Evolutionary conservation across 2,797 vertebrate genomes (phyloP).

Genomic region (Taenioides sp.): DNA sequence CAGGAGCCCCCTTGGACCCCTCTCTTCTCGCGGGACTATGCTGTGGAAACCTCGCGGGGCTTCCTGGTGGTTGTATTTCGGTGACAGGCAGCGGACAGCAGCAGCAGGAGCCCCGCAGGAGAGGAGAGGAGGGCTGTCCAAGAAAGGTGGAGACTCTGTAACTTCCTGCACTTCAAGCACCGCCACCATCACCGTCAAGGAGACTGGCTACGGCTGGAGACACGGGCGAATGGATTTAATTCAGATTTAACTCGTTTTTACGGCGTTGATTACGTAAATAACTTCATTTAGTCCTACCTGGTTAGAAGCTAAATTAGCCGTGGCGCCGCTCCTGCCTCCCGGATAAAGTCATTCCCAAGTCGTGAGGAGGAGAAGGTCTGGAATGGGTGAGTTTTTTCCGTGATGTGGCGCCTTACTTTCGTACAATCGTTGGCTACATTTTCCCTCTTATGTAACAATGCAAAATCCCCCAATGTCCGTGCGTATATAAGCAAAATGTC

Average conservation of each 20-base stretch:
- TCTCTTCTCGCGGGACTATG: constrained; percentile 71
- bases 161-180: constrained; percentile 75
- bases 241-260: constrained; percentile 13
- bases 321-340: constrained; percentile 41
- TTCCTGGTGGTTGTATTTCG: constrained; percentile 55
- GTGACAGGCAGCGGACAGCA: constrained; percentile 29
- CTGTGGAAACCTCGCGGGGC: constrained; percentile 69
- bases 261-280: not conserved
- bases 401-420: constrained; percentile 60
- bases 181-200: constrained; percentile 26
- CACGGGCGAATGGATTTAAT: constrained; percentile 67
- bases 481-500: not conserved
- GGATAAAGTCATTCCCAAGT: constrained; percentile 55
- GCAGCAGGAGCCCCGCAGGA: constrained; percentile 4
- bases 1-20: constrained; percentile 25
- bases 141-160: constrained; percentile 82
- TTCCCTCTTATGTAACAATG: not conserved
- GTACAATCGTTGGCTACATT: not conserved
- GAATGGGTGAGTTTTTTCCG: constrained; percentile 79
- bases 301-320: constrained; percentile 58
- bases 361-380: constrained; percentile 57
- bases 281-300: constrained; percentile 45
- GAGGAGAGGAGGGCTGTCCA: constrained; percentile 61
- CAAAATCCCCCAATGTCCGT: not conserved
- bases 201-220: constrained; percentile 34